Conservation (phyloP, 1,140 invertebrate species). For the Megalonaias nervosa region DNA sequence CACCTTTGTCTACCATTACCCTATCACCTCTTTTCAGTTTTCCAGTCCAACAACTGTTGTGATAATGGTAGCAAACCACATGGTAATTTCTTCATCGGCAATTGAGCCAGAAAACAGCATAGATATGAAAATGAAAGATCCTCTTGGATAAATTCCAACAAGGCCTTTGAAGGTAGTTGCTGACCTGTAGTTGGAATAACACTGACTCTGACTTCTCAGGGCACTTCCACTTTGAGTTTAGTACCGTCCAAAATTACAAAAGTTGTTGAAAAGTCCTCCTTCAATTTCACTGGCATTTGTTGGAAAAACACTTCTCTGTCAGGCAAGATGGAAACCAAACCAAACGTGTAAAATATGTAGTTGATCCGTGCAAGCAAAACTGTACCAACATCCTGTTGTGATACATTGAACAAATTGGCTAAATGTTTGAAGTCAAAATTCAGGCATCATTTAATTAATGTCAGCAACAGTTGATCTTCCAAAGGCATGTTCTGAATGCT, state of each 20-base stretch:
- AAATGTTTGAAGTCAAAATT: slow-evolving; percentile 17
- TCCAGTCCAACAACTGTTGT: slow-evolving; percentile 1
- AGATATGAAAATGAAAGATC: slow-evolving; percentile 29
- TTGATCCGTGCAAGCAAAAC: slow-evolving; percentile 33
- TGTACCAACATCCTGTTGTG: slow-evolving; percentile 18
- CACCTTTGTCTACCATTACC: slow-evolving; percentile 26
- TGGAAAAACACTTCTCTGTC: slow-evolving; percentile 13
- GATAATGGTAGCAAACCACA: slow-evolving; percentile 18
- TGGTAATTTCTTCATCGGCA: slow-evolving; percentile 40
- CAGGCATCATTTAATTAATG: neutral
- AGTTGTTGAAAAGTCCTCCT: slow-evolving; percentile 26
- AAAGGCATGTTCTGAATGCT: no score
- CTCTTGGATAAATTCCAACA: slow-evolving; percentile 37
- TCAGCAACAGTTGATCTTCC: slow-evolving; percentile 4
- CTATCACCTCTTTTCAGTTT: slow-evolving; percentile 7
- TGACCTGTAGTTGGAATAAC: slow-evolving; percentile 37
- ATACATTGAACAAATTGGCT: slow-evolving; percentile 16
- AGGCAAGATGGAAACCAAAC: slow-evolving; percentile 34
- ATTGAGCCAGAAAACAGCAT: slow-evolving; percentile 43
- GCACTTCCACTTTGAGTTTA: neutral
- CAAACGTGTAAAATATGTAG: slow-evolving; percentile 34
- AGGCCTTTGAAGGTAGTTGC: slow-evolving; percentile 40
- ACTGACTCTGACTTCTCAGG: no score
- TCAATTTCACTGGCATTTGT: slow-evolving; percentile 35
- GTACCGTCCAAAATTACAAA: slow-evolving; percentile 41